Evolutionary conservation across 2,113 vertebrate genomes (phyloP), one percentile per base, ranked within the genome.

Genomic region (Synodontis membranacea): DNA sequence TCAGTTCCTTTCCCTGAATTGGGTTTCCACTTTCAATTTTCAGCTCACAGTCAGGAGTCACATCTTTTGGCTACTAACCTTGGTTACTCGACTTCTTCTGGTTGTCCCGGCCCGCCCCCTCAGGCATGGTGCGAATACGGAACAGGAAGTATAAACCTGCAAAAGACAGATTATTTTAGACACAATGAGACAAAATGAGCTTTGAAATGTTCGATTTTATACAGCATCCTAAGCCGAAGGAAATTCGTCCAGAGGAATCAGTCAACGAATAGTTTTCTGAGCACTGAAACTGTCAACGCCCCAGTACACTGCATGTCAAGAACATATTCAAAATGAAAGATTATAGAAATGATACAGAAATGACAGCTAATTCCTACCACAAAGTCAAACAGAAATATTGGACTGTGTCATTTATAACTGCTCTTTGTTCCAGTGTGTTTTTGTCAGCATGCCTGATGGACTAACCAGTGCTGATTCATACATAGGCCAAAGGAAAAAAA

Each of bases 71-170:
- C 52, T 80, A 86, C 91, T 90, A 86, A 96, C 95, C 94, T 94
- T 94, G 82, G 90, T 90, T 93, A 90, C 92, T 93, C 56, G 90
- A 90, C 86, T 92, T 94, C 92, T 92, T 94, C 88, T 94, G 92
- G 88, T 89, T 93, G 91, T 94, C 89, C 10, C 91, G 93, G 84
- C 93, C 92, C 84, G 93, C 93, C 90, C 94, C 93, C 90, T 96
- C 95, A 92, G 95, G 95, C 95, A 96, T 96, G 93, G 64, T 96
- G 94, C 62, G 93, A 93, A 89, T 91, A 90, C 93, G 89, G 94
- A 92, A 93, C 92, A 92, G 91, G 91, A 93, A 93, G 90, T 87
- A 90, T 91, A 92, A 92, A 93, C 90, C 94, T 95, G 90, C 42
- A 84, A 87, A 89, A 80, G 34, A 75, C n/a, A 79, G 44, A 52